Conservation (phyloP, 1,140 invertebrate genomes). For the Papilio helenus region DNA sequence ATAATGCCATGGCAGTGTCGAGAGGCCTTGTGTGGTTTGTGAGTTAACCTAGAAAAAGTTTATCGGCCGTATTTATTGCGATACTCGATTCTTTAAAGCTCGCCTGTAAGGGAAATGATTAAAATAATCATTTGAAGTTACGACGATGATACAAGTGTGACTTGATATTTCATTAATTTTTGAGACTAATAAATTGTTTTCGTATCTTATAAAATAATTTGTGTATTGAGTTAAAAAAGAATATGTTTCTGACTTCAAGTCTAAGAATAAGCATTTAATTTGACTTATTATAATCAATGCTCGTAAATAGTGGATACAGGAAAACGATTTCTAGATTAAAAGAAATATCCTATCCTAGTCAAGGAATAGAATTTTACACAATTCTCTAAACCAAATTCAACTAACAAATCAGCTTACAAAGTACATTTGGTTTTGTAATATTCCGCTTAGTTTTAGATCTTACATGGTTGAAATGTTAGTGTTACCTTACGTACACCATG, state of each 20-base stretch:
- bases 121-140: neutral
- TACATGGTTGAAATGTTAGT: neutral
- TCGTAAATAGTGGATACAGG: neutral
- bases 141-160: neutral
- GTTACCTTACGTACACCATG: constrained; percentile 1
- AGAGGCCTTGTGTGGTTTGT: constrained; percentile 20
- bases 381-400: neutral
- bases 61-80: constrained; percentile 2
- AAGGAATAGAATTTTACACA: neutral
- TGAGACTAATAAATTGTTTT: too few species aligned
- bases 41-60: constrained; percentile 23
- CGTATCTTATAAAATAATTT: too few species aligned
- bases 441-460: neutral
- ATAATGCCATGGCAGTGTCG: neutral
- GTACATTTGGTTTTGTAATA: neutral
- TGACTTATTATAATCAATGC: neutral
- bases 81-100: constrained; percentile 18
- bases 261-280: neutral
- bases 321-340: neutral
- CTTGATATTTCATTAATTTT: too few species aligned
- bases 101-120: neutral
- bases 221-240: too few species aligned
- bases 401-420: neutral
- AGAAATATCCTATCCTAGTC: neutral
- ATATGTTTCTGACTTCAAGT: neutral